Base-by-base conservation (phyloP, 2,888 invertebrate genomes). In the Xestia ashworthii region DNA sequence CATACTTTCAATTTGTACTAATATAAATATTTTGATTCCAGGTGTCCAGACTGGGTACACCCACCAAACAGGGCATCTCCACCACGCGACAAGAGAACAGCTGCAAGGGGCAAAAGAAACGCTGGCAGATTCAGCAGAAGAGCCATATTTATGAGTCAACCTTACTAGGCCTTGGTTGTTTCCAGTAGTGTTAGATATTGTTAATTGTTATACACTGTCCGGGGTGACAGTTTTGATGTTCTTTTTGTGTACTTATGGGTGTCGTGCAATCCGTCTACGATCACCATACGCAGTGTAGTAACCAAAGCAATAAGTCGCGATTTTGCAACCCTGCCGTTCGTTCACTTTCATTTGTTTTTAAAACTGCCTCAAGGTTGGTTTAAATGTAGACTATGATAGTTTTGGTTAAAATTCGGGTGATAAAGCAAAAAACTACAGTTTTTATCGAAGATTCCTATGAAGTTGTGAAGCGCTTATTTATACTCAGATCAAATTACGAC, bases 41-140 rank as follows among this genome's bases (percentile, higher is more conserved):
- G 96, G 78, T 96, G 96, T 84, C 95, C 96, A 6, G 96, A 95
- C 69, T 96, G 95, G 94, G 93, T 93, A 70, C 90, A 92, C 22
- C 95, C 95, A 0, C 94, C 95, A 0, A 81, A 68, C 41, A 90
- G 95, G 38, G 81, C 86, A 0, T 94, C 95, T 0, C 96, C 96
- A 3, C 90, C 93, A 0, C 91, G 93, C 58, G 95, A 94, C 81
- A 96, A 95, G 70, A 89, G 96, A 3, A 94, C 92, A 32, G 77
- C 44, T 44, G 44, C 84, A 55, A 74, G 89, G 68, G 87, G 89
- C 5, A 89, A 81, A 38, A 88, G 92, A 60, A 84, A 85, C 1
- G 46, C 62, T 0, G 83, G 85, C 48, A 87, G 81, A 67, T 81
- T 87, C 6, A 72, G 82, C 44, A 85, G 82, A 74, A 83, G 85